Percentiles rank a stretch among this genome's conserved stretches.
phyloP scores from a whole-genome alignment of 2,113 vertebrate genomes.

The Neolamprologus falcicula region DNA sequence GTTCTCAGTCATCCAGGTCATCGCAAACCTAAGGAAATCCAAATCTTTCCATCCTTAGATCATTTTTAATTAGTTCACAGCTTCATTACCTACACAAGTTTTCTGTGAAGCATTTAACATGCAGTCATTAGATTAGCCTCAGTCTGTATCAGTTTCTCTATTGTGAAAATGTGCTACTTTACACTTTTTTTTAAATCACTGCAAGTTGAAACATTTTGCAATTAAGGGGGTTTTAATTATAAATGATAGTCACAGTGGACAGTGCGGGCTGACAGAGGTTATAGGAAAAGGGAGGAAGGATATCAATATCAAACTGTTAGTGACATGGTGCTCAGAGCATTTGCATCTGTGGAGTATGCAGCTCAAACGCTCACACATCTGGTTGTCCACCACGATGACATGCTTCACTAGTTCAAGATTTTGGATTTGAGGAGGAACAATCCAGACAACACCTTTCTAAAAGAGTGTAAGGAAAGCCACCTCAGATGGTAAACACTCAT shows the following conservation, averaged over 20 bases:
- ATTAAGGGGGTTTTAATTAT: background rate
- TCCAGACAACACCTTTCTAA: background rate
- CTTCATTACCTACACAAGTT: background rate
- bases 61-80: background rate
- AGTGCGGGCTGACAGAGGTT: background rate
- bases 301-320: background rate
- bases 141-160: background rate
- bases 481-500: background rate
- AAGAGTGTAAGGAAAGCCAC: background rate
- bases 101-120: background rate
- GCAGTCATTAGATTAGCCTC: background rate
- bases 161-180: background rate
- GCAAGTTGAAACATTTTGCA: background rate
- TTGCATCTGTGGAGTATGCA: background rate
- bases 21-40: background rate
- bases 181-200: fast-evolving
- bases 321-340: background rate
- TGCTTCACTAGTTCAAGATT: background rate
- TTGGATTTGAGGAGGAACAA: background rate
- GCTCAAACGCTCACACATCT: background rate
- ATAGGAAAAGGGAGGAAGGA: background rate
- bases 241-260: background rate
- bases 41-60: background rate
- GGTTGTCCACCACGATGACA: background rate
- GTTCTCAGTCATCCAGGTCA: background rate